Base-by-base conservation (phyloP, 2,113 vertebrate genomes). In the Carollia perspicillata region DNA sequence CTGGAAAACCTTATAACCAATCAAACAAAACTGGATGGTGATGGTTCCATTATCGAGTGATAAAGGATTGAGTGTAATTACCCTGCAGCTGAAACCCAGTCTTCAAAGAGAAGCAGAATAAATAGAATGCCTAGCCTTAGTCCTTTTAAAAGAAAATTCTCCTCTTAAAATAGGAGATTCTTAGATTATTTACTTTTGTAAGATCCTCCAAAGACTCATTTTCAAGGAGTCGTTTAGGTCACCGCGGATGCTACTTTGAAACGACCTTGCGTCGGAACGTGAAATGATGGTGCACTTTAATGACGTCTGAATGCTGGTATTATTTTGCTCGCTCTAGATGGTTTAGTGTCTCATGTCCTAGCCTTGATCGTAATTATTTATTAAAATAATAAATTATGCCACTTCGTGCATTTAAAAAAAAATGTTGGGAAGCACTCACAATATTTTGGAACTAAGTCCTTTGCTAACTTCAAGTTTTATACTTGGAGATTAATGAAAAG, bases 391-490 rank as follows among this genome's bases (percentile, higher is more conserved):
- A 66, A 85, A 49, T 83, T 72, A 42, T 68, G 13, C 7, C 89
- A 78, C 42, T 14, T 22, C 68, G 78, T 16, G 74, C 16, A 33
- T 3, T 65, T 30, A 53, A 60, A 53, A 66, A 55, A 14, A 65
- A 49, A 86, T 42, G 10, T 69, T 94, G 49, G 2, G 16, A 91
- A 65, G 28, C 74, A 71, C 33, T 94, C 51, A 69, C 1, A 87
- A 9, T 58, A 69, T 65, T 95, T 94, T 93, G 23, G 26, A 84
- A 87, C 14, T 17, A 60, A 85, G 47, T 89, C 28, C 47, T 95
- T 95, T 94, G 58, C 11, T 35, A 86, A 86, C 26, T 72, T 93
- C 47, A 75, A 87, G 18, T 91, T 93, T 84, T 87, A 66, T 58
- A 51, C 20, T 89, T 90, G 75, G 66, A 92, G 47, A 18, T 89